Evolutionary conservation across 2,113 vertebrate species (phyloP), one percentile per base, ranked within the genome.

Genomic region (Chaetodon trifascialis): DNA sequence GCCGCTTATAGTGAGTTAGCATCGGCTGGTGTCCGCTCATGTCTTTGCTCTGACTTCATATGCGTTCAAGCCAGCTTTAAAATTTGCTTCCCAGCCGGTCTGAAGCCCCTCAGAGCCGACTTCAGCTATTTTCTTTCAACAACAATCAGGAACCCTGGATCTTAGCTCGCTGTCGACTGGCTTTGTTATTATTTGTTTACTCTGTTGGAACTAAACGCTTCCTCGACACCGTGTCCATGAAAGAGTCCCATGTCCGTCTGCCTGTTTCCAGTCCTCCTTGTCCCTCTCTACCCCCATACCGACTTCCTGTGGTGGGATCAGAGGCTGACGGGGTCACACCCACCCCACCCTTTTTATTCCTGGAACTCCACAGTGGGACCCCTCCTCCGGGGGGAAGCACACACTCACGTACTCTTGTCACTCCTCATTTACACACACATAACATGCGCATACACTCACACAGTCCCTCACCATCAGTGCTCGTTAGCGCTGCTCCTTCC

Each of bases 321-420:
- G 75, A 91, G 82, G 84, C 88, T 87, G 82, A 84, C 81, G 72
- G 84, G 93, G 94, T 93, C 94, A 93, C 95, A 93, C 94, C 94
- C 94, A 94, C 92, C 93, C 94, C 91, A 79, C 95, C 94, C 94
- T 90, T 84, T 91, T 87, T 91, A 90, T 93, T 93, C 90, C 88
- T 90, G 89, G 93, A 95, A 88, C 87, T 87, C 88, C 86, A 83
- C 84, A 82, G 79, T 75, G 71, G 74, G 83, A 84, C 77, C 84
- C 67, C 84, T 74, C 46, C 84, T 69, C 52, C 0, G 36, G 38
- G 52, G 54, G 23, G 56, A 11, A 4, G 36, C 60, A 52, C 78
- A 52, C 75, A 72, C 73, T n/a, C 76, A 69, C 67, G 56, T 1
- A 55, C 30, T 30, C 81, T 68, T 86, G 86, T 88, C 84, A 68